Base-by-base conservation (phyloP, 2,113 vertebrate species). In the Naja naja region DNA sequence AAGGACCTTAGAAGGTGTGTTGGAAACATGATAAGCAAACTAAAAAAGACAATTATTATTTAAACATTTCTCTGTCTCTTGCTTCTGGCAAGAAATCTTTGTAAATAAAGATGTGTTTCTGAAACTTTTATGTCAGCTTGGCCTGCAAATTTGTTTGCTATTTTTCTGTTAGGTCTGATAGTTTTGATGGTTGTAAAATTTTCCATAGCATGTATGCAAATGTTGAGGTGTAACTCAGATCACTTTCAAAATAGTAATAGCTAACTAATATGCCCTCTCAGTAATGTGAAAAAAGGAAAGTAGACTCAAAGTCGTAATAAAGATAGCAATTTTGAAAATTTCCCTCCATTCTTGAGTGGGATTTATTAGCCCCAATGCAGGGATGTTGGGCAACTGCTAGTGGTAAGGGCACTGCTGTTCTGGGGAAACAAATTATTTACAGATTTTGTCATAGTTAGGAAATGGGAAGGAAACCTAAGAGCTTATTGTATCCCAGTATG, bases 81-180 rank as follows among this genome's bases (percentile, higher is more conserved):
- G 25, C 39, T 85, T 95, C 49, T 30, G 87, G 55, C 0, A 87
- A 74, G 39, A 45, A 25, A 74, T 4, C 10, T 95, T 1, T 87
- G 30, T 94, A 90, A 95, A 93, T 39, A 60, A 94, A 95, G 56
- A 81, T 3, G 10, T 25, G 1, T 23, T 43, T 85, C 10, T 27
- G 86, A 74, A 54, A 25, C n/a, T 93, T 69, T 34, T 27, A 16
- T 22, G 74, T 93, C 34, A 95, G 69, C 4, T 86, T 8, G 2
- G 4, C 60, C 64, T 90, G 49, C 54, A 93, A 10, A 93, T 94
- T 93, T 94, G 23, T 89, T 91, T 91, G 56, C 18, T 86, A 18
- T 86, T 96, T 96, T 95, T 45, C 93, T 96, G 95, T 95, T 87
- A 96, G 39, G 53, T 64, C 30, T 88, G 54, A 94, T 27, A 64